phyloP scores from a whole-genome alignment of 2,888 invertebrate genomes.

The Cactoblastis cactorum region DNA sequence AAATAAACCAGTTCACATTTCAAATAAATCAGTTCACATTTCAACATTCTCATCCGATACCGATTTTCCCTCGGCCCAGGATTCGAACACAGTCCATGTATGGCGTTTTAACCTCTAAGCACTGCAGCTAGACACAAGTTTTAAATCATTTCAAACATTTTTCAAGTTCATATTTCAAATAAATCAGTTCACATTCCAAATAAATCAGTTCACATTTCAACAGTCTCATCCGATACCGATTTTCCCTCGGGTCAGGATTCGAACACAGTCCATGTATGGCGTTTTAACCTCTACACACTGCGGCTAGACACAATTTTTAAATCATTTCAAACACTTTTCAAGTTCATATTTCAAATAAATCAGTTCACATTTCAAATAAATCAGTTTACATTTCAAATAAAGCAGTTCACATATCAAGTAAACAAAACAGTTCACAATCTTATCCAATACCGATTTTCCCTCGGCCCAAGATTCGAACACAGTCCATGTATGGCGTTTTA shows the following conservation, averaged over 20 bases:
- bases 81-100: slow-evolving; percentile 47
- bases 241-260: slow-evolving; percentile 34
- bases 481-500: slow-evolving; percentile 46
- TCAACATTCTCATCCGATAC: slow-evolving; percentile 47
- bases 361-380: too few relatives aligned
- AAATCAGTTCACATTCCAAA: too few relatives aligned
- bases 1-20: slow-evolving; percentile 9
- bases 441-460: slow-evolving; percentile 59
- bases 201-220: too few relatives aligned
- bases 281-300: not conserved
- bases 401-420: slow-evolving; percentile 10
- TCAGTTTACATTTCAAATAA: too few relatives aligned
- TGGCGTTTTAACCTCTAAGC: slow-evolving; percentile 16
- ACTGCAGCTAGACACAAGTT: not conserved
- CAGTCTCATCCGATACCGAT: slow-evolving; percentile 64
- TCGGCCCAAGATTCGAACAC: slow-evolving; percentile 29
- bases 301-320: too few relatives aligned
- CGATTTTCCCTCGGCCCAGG: slow-evolving; percentile 42
- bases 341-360: slow-evolving; percentile 9
- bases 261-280: slow-evolving; percentile 47
- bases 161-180: too few relatives aligned
- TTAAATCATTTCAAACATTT: too few relatives aligned
- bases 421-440: slow-evolving; percentile 21
- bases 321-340: too few relatives aligned
- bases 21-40: slow-evolving; percentile 12